These are phyloP conservation scores for Tetragonisca angustula DNA, from an alignment of 2,888 invertebrate genomes.

Conservation along the genomic window DNA sequence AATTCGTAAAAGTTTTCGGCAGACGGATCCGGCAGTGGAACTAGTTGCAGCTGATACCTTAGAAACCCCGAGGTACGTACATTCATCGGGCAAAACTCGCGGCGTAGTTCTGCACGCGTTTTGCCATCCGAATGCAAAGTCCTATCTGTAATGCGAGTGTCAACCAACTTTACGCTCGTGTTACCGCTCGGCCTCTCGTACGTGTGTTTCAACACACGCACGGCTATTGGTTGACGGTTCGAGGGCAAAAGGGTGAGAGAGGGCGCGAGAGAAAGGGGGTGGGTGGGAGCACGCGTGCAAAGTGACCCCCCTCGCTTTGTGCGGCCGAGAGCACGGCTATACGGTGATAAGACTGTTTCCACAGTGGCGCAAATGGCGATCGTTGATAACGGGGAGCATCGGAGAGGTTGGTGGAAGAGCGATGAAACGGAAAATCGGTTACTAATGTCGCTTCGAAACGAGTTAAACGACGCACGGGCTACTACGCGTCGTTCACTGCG, in stretches of 20 bases:
- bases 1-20: slow-evolving; percentile 61
- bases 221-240: neutral
- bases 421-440: slow-evolving; percentile 60
- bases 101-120: slow-evolving; percentile 41
- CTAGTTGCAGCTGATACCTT: slow-evolving; percentile 63
- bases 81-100: slow-evolving; percentile 63
- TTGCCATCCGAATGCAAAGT: slow-evolving; percentile 57
- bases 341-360: slow-evolving; percentile 61
- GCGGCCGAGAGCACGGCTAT: slow-evolving; percentile 48
- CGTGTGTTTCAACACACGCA: neutral
- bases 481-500: neutral
- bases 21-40: slow-evolving; percentile 46
- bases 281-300: slow-evolving; percentile 14
- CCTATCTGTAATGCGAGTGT: slow-evolving; percentile 67
- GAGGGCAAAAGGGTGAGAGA: neutral
- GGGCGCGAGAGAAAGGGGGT: too few relatives aligned
- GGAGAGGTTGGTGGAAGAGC: slow-evolving; percentile 13
- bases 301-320: slow-evolving; percentile 51
- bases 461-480: slow-evolving; percentile 12
- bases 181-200: neutral
- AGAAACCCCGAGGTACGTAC: slow-evolving; percentile 54
- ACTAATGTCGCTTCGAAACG: slow-evolving; percentile 42
- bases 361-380: slow-evolving; percentile 50
- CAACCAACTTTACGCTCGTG: slow-evolving; percentile 60
- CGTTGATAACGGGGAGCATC: slow-evolving; percentile 41